Base-by-base conservation (phyloP, 1,140 invertebrate genomes). In the Drosophila prosaltans region DNA sequence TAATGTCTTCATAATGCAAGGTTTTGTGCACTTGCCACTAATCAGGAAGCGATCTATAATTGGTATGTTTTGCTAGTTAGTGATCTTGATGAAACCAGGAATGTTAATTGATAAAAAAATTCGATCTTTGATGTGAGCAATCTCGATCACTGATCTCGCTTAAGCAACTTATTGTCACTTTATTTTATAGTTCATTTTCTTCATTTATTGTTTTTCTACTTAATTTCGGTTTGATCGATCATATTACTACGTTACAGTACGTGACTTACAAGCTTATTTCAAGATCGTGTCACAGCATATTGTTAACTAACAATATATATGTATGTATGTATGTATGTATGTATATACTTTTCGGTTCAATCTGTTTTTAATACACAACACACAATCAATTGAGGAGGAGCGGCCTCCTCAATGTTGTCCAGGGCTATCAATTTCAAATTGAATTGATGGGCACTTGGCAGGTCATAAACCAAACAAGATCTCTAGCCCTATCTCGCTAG, bases 361-460 rank as follows among this genome's bases (percentile, higher is more conserved):
- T 78, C 70, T 77, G 73, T 81, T 72, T 74, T 69, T 72, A 82
- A 82, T 75, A 36, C 55, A 36, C 30, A 36, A 21, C 55, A 59
- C 63, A 65, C 63, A 65, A 57, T 69, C 60, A 43, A 7, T 40
- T 61, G 82, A 72, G 69, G 63, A 60, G 72, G 63, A 60, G 72
- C 66, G 78, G 82, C 72, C 82, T 72, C 75, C 61, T 16, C 10
- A 51, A 51, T 10, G 6, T 51, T 26, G 45, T 43, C 39, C 54
- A 72, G 51, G 54, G 32, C 67, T 88, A 88, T 88, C 84, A 70
- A 80, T 83, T 83, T 77, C 83, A 65, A 65, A 39, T 48, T 30
- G 41, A 58, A 51, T 74, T 77, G 70, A 77, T 86, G 80, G 75
- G n/a, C 82, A 82, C 68, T 74, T 88, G 80, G 68, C 80, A 73